Base-by-base conservation (phyloP, 2,888 invertebrate species). In the Hyalella azteca region DNA sequence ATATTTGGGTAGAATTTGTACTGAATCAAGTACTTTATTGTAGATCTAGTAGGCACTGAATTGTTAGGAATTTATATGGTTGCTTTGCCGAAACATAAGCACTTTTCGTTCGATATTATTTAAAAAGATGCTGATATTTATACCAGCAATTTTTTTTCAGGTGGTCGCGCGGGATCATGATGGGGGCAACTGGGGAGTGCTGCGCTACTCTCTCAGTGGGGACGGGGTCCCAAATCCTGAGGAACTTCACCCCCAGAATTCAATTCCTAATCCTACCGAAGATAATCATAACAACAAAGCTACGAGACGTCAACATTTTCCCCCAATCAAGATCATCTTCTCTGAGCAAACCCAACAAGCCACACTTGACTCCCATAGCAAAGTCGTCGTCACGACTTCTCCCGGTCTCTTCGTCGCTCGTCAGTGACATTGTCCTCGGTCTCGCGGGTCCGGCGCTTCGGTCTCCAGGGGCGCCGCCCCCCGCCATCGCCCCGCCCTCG, bases 141-240 rank as follows among this genome's bases (percentile, higher is more conserved):
- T n/a, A n/a, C n/a, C n/a, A n/a, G n/a, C n/a, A n/a, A 11, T 45
- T 66, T 19, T 66, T 5, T 66, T 36, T 45, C 81, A 81, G 79
- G 81, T 81, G 32, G 73, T 26, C 7, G 81, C 81, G 13, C 32
- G 19, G 7, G 81, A 81, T 73, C 59, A 36, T 32, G 81, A 81
- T 73, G 79, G 77, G 4, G 81, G 81, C 11, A 22, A 54, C 9
- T 73, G 73, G 54, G 81, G 81, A 22, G 36, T 41, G 29, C 73
- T 81, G 13, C 49, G 39, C 7, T 81, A 81, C 66, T 49, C 50
- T n/a, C 40, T 81, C 19, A 41, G 48, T 26, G 81, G 81, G 4
- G 81, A 81, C 29, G 81, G 81, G 39, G 73, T 79, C 66, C 75
- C 75, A 13, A 19, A 29, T 39, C 36, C 66, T 26, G 26, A 22